Conservation (phyloP, 1,140 invertebrate genomes). For the Limonius californicus region DNA sequence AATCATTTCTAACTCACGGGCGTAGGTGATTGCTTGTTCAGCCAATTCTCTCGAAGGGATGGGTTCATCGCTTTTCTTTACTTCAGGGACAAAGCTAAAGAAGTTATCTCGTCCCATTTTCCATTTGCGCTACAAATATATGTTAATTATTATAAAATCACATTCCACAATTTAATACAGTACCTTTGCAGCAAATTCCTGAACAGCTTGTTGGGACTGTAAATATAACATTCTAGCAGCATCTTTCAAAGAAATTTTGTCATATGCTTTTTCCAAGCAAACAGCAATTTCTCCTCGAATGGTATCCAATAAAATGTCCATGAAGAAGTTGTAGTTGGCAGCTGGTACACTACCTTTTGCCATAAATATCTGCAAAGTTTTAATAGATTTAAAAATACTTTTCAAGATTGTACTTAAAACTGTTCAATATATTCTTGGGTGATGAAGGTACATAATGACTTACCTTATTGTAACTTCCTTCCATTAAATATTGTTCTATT, state of each 20-base stretch:
- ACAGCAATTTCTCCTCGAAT: constrained; percentile 94
- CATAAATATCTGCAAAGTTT: constrained; percentile 71
- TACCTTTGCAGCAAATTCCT: constrained; percentile 76
- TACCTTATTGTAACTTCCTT: constrained; percentile 97
- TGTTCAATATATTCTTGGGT: not conserved
- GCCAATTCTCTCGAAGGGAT: constrained; percentile 88
- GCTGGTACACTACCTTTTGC: constrained; percentile 93
- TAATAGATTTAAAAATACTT: constrained; percentile 1
- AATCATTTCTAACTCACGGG: constrained; percentile 98
- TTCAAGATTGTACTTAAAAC: constrained; percentile 5
- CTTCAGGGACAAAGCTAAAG: constrained; percentile 70
- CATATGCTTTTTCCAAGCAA: constrained; percentile 95
- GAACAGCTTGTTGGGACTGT: constrained; percentile 67
- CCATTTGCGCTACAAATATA: constrained; percentile 59
- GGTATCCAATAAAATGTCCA: constrained; percentile 93
- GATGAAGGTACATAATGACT: too few relatives aligned
- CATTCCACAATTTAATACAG: not conserved
- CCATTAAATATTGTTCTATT: constrained; percentile 98
- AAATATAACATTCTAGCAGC: constrained; percentile 90
- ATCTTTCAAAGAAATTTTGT: constrained; percentile 82
- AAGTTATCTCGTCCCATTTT: constrained; percentile 71
- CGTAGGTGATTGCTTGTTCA: constrained; percentile 93
- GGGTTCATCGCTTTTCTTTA: constrained; percentile 70
- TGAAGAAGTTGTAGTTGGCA: constrained; percentile 94
- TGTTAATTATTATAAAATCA: not conserved